A percentile compares a stretch with the other conserved stretches of the same genome.
Evolutionary conservation across 2,888 invertebrate species (phyloP).

Genomic region (Phania funesta): DNA sequence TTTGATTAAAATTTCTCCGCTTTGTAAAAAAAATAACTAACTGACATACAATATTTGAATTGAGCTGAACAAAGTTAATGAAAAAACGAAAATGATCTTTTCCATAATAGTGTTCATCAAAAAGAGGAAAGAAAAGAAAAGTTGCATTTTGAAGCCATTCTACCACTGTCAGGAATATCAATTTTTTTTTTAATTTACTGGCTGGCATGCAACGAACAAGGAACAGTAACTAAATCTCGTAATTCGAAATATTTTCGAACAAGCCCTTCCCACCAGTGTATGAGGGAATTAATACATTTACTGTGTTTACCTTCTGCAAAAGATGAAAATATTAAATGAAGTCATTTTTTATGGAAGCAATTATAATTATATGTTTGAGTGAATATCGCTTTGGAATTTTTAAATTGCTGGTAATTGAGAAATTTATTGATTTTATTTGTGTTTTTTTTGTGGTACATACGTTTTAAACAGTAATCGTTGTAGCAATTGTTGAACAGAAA

Average conservation of each 20-base stretch:
- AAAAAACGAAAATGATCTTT: background rate
- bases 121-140: too few species aligned
- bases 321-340: conserved; percentile 30
- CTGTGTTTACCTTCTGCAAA: conserved; percentile 16
- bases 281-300: conserved; percentile 1
- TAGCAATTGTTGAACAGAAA: background rate
- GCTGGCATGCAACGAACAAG: background rate
- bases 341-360: conserved; percentile 34
- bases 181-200: background rate
- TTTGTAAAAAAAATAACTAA: too few species aligned
- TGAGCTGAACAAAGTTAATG: background rate
- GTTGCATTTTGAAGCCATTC: conserved; percentile 2
- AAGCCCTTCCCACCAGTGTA: conserved; percentile 45
- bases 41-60: too few species aligned
- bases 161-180: conserved; percentile 19
- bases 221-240: conserved; percentile 18
- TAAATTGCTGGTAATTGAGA: conserved; percentile 48
- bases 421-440: conserved; percentile 43
- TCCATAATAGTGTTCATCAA: background rate
- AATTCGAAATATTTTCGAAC: conserved; percentile 48
- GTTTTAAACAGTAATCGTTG: background rate
- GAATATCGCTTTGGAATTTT: conserved; percentile 49
- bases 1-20: too few species aligned
- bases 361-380: conserved; percentile 13
- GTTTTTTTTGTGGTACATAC: background rate